These are phyloP conservation scores for Ophioninae sp. DNA, from an alignment of 2,888 invertebrate genomes.

Conservation along the genomic window DNA sequence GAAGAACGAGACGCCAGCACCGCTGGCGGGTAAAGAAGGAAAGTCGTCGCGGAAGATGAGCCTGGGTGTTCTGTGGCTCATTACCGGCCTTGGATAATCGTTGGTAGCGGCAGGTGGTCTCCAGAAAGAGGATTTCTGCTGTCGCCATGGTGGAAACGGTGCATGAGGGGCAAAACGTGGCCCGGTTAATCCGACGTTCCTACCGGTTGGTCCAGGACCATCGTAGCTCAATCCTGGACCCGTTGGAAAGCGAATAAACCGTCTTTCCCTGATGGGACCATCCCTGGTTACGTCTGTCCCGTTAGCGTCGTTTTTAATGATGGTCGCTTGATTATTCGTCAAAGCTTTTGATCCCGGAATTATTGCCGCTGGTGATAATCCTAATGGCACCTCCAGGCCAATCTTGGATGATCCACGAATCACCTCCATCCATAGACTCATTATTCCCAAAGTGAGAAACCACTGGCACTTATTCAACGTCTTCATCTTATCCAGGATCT, in stretches of 20 bases:
- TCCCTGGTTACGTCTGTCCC: conserved; percentile 47
- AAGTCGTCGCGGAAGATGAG: conserved; percentile 79
- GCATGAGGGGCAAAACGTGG: conserved; percentile 67
- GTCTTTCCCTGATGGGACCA: conserved; percentile 64
- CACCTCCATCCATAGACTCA: conserved; percentile 60
- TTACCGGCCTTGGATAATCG: conserved; percentile 73
- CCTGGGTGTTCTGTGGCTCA: conserved; percentile 78
- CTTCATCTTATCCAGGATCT: conserved; percentile 74
- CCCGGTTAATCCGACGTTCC: conserved; percentile 63
- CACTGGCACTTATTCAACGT: conserved; percentile 73
- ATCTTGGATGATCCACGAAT: conserved; percentile 50
- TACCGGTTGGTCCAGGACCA: conserved; percentile 57
- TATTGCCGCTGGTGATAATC: conserved; percentile 32
- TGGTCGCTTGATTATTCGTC: conserved; percentile 24
- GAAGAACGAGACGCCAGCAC: conserved; percentile 74
- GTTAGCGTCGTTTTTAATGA: conserved; percentile 33
- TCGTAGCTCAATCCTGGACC: conserved; percentile 72
- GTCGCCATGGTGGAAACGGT: conserved; percentile 74
- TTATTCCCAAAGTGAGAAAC: conserved; percentile 72
- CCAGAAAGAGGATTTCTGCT: conserved; percentile 77
- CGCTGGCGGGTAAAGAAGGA: conserved; percentile 71
- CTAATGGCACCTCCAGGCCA: conserved; percentile 48
- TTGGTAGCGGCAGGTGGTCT: conserved; percentile 64
- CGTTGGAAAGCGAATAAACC: conserved; percentile 76
- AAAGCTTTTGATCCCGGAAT: conserved; percentile 44